Conservation (phyloP, 2,888 invertebrate genomes). For the Diarsia rubi region DNA sequence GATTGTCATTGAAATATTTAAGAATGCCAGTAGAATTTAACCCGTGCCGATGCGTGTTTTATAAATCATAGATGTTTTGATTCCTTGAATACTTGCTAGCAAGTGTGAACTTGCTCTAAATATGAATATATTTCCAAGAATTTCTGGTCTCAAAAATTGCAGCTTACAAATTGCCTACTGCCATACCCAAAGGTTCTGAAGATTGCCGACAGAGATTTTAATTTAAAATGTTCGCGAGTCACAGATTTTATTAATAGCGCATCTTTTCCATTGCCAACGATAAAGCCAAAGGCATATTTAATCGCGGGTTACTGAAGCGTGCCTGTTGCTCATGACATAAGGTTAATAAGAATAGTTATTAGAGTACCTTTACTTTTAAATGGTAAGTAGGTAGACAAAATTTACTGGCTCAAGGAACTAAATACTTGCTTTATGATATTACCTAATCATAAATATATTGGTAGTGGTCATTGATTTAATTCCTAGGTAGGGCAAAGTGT, state of each 20-base stretch:
- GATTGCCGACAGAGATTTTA: background rate
- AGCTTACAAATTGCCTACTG: background rate
- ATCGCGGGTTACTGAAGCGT: constrained; percentile 18
- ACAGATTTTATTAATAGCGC: background rate
- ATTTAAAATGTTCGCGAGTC: background rate
- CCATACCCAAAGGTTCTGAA: background rate
- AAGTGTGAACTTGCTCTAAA: background rate
- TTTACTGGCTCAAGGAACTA: background rate
- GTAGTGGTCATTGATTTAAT: background rate
- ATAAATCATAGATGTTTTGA: background rate
- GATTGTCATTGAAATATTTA: background rate
- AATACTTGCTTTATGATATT: background rate
- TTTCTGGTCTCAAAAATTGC: background rate
- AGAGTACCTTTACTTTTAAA: background rate
- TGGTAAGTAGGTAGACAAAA: background rate
- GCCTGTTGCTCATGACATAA: background rate
- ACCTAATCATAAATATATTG: background rate
- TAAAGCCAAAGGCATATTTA: constrained; percentile 17
- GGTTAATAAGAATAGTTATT: background rate
- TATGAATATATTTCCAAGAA: background rate
- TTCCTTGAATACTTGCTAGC: background rate
- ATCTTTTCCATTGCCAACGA: background rate
- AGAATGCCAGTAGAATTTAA: background rate
- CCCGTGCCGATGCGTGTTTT: background rate
- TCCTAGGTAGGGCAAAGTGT: background rate